phyloP scores from a whole-genome alignment of 2,797 vertebrate species.

The Pygocentrus nattereri region DNA sequence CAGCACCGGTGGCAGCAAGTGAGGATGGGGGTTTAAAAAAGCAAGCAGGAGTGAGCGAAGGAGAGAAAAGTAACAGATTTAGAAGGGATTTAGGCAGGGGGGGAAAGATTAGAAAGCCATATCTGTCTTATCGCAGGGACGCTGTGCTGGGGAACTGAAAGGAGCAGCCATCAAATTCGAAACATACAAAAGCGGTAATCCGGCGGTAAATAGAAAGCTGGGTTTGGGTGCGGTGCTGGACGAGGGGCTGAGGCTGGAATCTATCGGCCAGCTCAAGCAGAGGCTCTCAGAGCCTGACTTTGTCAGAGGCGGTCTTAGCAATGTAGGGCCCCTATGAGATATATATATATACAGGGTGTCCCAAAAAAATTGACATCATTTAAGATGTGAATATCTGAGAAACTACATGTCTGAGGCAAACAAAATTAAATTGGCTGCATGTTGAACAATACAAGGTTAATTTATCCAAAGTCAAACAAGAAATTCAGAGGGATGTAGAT shows the following conservation, averaged over 20 bases:
- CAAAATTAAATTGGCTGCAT: no score
- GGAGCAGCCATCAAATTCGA: constrained; percentile 86
- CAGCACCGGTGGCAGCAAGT: background rate
- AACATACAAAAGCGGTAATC: constrained; percentile 85
- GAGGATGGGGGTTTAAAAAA: background rate
- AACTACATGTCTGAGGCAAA: no score
- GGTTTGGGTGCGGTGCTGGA: constrained; percentile 69
- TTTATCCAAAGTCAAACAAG: no score
- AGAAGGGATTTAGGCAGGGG: constrained; percentile 81
- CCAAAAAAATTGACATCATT: no score
- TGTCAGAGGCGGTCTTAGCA: no score
- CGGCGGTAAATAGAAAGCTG: constrained; percentile 81
- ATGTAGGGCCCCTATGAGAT: no score
- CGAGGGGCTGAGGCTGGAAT: constrained; percentile 50
- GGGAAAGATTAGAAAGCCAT: constrained; percentile 81
- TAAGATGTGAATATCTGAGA: no score
- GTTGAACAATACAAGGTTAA: no score
- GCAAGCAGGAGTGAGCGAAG: constrained; percentile 54
- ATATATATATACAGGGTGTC: no score
- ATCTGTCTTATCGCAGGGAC: constrained; percentile 83
- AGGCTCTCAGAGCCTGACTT: background rate
- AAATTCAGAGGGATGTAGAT: no score
- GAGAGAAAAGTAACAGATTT: constrained; percentile 77
- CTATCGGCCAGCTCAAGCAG: constrained; percentile 30
- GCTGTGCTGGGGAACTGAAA: constrained; percentile 82